Evolutionary conservation across 2,797 vertebrate genomes (phyloP), one percentile per base, ranked within the genome.

Genomic region (Hafferia zeledoni): DNA sequence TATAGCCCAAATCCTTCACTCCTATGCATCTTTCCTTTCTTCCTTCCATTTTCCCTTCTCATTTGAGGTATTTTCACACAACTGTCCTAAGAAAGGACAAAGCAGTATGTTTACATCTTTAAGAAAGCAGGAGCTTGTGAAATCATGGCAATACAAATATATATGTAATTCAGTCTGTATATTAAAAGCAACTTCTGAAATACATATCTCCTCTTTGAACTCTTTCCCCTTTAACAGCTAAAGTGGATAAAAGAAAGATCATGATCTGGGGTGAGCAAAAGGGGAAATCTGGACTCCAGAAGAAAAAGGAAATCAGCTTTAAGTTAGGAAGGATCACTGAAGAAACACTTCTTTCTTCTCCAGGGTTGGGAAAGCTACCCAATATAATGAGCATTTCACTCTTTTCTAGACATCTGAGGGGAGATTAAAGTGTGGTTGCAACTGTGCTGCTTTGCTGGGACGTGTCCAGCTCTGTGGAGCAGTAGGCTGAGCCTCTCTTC

Each of bases 281-380:
- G 13, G 17, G 4, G 11, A 77, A 64, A 30, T 68, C 22, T 77
- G 13, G 41, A 60, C 56, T 86, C 6, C 6, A 25, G 30, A 30
- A 83, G 35, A n/a, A 72, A 89, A 86, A 71, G 2, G 31, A 57
- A 57, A 57, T 69, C 19, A 44, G 18, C 0, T 0, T 47, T 83
- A 71, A 64, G 52, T 72, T 37, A 30, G 0, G 24, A 85, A 89
- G 50, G 10, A 25, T 91, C 18, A 43, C 35, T 61, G 52, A 86
- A 94, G 87, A 95, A 94, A 81, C 31, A 41, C n/a, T 65, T 88
- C 25, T 87, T 95, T 78, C 41, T 95, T 83, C 41, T 88, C 50
- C 35, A 55, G 17, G 16, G 2, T 39, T 88, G 94, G 94, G 93
- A 96, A 93, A 81, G 76, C 25, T 91, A 90, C 91, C 95, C 57